These are phyloP conservation scores for Pterostichus madidus DNA, from an alignment of 2,888 invertebrate genomes.

Conservation along the genomic window DNA sequence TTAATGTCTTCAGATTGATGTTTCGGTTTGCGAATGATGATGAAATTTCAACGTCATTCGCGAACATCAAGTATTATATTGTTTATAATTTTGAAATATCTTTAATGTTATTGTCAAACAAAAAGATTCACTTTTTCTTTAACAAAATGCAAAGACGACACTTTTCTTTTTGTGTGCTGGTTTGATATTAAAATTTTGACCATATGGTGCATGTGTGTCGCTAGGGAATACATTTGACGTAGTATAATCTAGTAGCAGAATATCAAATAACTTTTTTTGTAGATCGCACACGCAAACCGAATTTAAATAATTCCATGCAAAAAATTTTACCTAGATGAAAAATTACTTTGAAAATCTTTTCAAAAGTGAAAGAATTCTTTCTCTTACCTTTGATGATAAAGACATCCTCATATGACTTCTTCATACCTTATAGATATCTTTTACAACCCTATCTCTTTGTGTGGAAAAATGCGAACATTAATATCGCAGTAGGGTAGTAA, in stretches of 20 bases:
- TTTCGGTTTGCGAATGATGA: too few species aligned
- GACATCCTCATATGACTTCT: background rate
- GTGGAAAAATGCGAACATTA: background rate
- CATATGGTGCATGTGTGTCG: background rate
- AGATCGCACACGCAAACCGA: too few species aligned
- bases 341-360: too few species aligned
- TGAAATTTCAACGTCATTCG: too few species aligned
- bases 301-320: too few species aligned
- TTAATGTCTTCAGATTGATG: too few species aligned
- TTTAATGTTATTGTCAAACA: background rate
- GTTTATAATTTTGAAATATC: too few species aligned
- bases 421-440: background rate
- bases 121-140: background rate
- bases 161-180: background rate
- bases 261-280: background rate
- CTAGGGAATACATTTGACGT: conserved; percentile 12
- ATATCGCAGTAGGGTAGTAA: background rate
- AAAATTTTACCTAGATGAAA: too few species aligned
- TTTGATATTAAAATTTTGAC: conserved; percentile 20
- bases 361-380: too few species aligned
- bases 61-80: too few species aligned
- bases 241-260: conserved; percentile 23
- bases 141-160: background rate
- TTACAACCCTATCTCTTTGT: background rate
- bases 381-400: too few species aligned